These are phyloP conservation scores for Orius laevigatus DNA, from an alignment of 1,140 invertebrate genomes.

Conservation along the genomic window DNA sequence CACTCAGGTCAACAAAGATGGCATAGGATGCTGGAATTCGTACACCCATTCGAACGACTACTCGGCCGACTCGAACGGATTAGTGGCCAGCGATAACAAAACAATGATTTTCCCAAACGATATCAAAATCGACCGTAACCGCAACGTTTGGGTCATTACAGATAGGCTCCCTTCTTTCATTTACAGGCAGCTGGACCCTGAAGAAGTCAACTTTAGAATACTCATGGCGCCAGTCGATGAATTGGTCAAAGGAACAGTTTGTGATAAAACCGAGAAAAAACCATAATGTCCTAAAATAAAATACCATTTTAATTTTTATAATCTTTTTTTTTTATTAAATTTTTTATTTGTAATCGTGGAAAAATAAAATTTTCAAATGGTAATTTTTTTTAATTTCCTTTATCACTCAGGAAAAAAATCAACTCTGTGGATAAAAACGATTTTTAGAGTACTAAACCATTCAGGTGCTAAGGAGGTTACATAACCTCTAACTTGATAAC, in stretches of 20 bases:
- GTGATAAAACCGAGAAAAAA: conserved; percentile 22
- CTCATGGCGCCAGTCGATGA: conserved; percentile 44
- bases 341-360: no score
- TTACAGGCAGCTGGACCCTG: conserved; percentile 41
- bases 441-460: no score
- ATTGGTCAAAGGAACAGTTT: conserved; percentile 50
- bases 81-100: conserved; percentile 49
- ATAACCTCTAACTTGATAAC: no score
- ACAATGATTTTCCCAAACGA: conserved; percentile 63
- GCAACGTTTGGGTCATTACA: conserved; percentile 55
- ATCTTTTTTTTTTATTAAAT: no score
- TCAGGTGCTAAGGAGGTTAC: no score
- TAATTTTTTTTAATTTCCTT: no score
- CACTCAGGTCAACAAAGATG: conserved; percentile 53
- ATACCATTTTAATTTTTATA: no score
- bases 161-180: conserved; percentile 53
- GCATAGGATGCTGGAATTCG: conserved; percentile 60
- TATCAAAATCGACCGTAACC: conserved; percentile 52
- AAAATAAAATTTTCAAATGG: no score
- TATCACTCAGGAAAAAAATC: no score
- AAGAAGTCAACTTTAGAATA: conserved; percentile 56
- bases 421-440: no score
- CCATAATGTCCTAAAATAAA: no score
- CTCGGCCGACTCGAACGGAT: conserved; percentile 23
- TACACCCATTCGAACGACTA: conserved; percentile 26